These are phyloP conservation scores for Anser brachyrhynchus DNA, from an alignment of 2,113 vertebrate genomes.

Conservation along the genomic window DNA sequence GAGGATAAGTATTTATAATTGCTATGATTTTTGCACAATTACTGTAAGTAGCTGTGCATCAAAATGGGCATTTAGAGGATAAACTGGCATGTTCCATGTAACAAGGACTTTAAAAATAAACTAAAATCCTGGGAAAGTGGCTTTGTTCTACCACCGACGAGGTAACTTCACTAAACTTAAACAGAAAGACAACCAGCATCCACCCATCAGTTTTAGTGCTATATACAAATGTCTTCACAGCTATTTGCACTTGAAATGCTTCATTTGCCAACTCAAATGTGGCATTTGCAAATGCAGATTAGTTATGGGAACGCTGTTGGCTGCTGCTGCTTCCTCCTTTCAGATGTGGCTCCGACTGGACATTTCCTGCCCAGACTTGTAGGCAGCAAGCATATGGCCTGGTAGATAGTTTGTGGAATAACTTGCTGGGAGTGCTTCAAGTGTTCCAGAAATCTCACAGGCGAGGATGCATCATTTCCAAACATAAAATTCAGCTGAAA, in stretches of 20 bases:
- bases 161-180: not conserved
- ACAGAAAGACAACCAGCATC: not conserved
- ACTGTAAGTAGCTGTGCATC: not conserved
- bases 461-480: constrained; percentile 20
- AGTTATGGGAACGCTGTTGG: constrained; percentile 24
- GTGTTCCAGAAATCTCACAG: constrained; percentile 56
- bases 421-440: constrained; percentile 13
- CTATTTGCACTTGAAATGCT: constrained; percentile 51
- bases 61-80: not conserved
- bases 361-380: constrained; percentile 56
- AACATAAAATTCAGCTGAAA: constrained; percentile 36
- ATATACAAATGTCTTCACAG: constrained; percentile 29
- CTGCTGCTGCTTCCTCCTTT: constrained; percentile 34
- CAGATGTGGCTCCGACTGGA: constrained; percentile 46
- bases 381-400: constrained; percentile 59
- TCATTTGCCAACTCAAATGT: constrained; percentile 43
- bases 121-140: not conserved
- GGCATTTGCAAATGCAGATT: constrained; percentile 66
- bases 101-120: not conserved
- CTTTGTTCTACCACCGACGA: not conserved
- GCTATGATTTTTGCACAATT: not conserved
- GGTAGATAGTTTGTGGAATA: constrained; percentile 47
- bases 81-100: not conserved
- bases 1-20: not conserved
- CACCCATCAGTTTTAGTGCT: not conserved